Percentiles rank a stretch among this genome's conserved stretches.
phyloP scores from a whole-genome alignment of 2,797 vertebrate genomes.

The Ispidina lecontei region DNA sequence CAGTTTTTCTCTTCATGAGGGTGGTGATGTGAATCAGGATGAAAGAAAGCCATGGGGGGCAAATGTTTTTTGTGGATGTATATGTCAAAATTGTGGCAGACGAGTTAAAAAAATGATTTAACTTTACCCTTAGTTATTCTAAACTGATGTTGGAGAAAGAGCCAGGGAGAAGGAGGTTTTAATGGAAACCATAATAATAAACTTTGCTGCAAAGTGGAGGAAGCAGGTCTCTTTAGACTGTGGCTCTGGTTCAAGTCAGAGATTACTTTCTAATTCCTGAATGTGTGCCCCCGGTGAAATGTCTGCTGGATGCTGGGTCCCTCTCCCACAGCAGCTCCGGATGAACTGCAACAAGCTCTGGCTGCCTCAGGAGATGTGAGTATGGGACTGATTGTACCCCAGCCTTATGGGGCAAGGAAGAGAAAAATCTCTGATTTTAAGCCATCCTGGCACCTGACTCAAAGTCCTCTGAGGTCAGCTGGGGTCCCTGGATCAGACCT shows the following conservation, averaged over 20 bases:
- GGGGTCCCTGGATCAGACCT: slow-evolving; percentile 28
- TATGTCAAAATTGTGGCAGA: not conserved
- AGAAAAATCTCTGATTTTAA: slow-evolving; percentile 35
- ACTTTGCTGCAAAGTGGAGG: slow-evolving; percentile 47
- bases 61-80: not conserved
- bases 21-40: not conserved
- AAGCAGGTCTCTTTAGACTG: slow-evolving; percentile 54
- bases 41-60: not conserved
- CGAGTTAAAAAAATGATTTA: slow-evolving; percentile 30
- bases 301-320: slow-evolving; percentile 57
- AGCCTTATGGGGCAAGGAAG: not conserved
- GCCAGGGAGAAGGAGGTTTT: not conserved
- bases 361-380: not conserved
- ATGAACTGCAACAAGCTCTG: not conserved
- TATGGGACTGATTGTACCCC: not conserved
- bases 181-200: slow-evolving; percentile 57
- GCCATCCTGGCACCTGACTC: slow-evolving; percentile 27
- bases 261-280: slow-evolving; percentile 70
- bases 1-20: not conserved
- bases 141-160: not conserved
- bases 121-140: slow-evolving; percentile 32
- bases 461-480: not conserved
- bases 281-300: slow-evolving; percentile 51
- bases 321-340: not conserved
- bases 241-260: slow-evolving; percentile 65